These are phyloP conservation scores for Mormyrus lacerda DNA, from an alignment of 2,113 vertebrate genomes.

Conservation along the genomic window DNA sequence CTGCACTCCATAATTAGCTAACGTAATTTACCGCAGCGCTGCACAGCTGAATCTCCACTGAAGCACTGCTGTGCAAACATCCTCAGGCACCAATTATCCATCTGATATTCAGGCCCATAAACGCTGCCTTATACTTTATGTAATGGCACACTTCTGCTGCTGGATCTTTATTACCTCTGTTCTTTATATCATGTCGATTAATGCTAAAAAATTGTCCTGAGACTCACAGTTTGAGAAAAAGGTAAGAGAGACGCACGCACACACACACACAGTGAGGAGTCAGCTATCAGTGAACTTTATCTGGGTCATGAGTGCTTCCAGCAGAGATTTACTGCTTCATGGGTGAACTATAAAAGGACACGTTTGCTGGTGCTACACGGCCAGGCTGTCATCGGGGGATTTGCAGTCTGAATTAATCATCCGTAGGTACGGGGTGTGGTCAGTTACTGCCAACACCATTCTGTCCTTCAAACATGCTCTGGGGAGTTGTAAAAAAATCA, in stretches of 20 bases:
- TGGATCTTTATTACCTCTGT: background rate
- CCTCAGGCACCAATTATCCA: background rate
- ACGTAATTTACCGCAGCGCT: background rate
- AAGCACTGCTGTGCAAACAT: background rate
- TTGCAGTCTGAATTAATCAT: background rate
- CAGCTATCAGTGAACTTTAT: constrained; percentile 21
- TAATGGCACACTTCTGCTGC: background rate
- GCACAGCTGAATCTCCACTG: background rate
- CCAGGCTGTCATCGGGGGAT: background rate
- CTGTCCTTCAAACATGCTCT: background rate
- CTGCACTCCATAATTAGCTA: background rate
- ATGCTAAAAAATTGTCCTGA: background rate
- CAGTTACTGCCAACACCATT: background rate
- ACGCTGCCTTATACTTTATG: no score
- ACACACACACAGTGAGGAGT: background rate
- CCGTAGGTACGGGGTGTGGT: background rate
- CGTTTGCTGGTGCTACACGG: background rate
- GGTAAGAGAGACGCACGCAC: background rate
- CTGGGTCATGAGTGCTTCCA: constrained; percentile 30
- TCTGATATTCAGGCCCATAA: background rate
- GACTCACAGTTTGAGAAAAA: background rate
- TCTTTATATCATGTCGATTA: background rate
- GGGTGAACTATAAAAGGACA: constrained; percentile 36
- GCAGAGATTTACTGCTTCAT: constrained; percentile 41
- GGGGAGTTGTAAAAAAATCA: background rate